Conservation (phyloP, 2,888 invertebrate genomes). For the Drosophila mercatorum region DNA sequence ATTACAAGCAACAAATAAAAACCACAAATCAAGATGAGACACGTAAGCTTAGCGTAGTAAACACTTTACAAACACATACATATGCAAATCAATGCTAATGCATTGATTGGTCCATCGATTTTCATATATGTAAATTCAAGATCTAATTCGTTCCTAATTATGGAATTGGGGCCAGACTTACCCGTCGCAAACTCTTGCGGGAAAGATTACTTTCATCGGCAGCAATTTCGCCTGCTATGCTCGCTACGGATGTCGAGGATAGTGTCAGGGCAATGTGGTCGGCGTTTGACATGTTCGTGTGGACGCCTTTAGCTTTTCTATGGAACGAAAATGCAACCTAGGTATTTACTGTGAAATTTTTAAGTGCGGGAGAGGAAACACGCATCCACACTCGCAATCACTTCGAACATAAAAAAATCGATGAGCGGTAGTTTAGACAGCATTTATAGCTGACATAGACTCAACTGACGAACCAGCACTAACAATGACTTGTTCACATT, state of each 20-base stretch:
- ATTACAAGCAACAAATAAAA: constrained; percentile 6
- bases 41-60: not conserved
- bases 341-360: not conserved
- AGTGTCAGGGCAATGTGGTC: constrained; percentile 82
- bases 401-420: constrained; percentile 44
- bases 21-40: constrained; percentile 4
- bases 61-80: not conserved
- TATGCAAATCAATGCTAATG: constrained; percentile 1
- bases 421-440: constrained; percentile 25
- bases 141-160: constrained; percentile 6
- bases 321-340: not conserved
- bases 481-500: constrained; percentile 34
- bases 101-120: not conserved
- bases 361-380: constrained; percentile 9
- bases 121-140: not conserved
- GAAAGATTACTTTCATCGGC: constrained; percentile 60
- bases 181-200: constrained; percentile 83
- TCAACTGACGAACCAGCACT: constrained; percentile 23
- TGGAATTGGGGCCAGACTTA: constrained; percentile 53
- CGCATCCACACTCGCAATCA: constrained; percentile 26
- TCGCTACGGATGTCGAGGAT: constrained; percentile 59
- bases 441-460: constrained; percentile 20
- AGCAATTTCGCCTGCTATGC: constrained; percentile 45
- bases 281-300: constrained; percentile 69
- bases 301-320: not conserved